Base-by-base conservation (phyloP, 1,140 invertebrate species). In the Oreohelix idahoensis region DNA sequence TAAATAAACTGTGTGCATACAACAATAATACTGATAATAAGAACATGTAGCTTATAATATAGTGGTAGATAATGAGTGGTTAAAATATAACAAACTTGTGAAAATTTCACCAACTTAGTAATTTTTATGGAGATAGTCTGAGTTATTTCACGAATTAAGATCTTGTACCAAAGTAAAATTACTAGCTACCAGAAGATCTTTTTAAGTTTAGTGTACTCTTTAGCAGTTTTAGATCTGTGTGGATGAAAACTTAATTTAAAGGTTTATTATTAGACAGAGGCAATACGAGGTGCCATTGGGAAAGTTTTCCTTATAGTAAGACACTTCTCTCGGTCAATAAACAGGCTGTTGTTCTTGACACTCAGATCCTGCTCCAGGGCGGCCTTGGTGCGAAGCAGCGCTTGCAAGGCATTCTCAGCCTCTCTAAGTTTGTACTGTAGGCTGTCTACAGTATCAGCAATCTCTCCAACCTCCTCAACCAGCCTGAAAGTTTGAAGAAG, bases 241-340 rank as follows among this genome's bases (percentile, higher is more conserved):
- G 1, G 23, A 15, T 23, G 10, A 23, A 58, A 58, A 58, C 17
- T 17, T 11, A 17, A 49, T 17, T 58, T 58, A 58, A 11, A 23
- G 5, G 17, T 58, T 58, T n/a, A 23, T 58, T 58, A 49, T 82
- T 85, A 85, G 51, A 89, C 86, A 51, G 90, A 92, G 26, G 89
- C 89, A 76, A 92, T 84, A 75, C 91, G 87, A 82, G 92, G 91
- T 23, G 89, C 88, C 91, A 93, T 92, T 63, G 97, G 97, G 93
- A 98, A 98, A 15, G 96, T 96, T 81, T 97, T 95, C 80, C 97
- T 94, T 85, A 98, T 94, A n/a, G 97, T 96, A 93, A 97, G 95
- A 90, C 97, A 98, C 93, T 98, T 97, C 92, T 98, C 97, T 77
- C 97, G 94, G 93, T 99, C 97, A 84, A 98, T 97, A 91, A 98